These are phyloP conservation scores for Acestrorhynchus altus DNA, from an alignment of 2,797 vertebrate genomes.

Conservation along the genomic window DNA sequence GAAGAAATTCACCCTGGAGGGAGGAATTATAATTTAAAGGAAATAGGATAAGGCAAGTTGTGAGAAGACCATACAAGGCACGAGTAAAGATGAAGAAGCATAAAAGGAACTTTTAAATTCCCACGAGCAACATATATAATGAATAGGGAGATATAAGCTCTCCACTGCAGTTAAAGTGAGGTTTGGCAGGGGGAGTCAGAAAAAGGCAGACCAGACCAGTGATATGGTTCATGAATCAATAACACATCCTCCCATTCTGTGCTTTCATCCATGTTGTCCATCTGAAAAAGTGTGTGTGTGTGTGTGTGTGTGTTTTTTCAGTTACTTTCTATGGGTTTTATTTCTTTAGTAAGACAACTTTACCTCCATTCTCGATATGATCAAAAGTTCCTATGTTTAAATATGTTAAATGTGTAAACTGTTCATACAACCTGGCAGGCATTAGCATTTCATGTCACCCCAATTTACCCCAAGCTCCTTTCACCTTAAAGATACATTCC, in stretches of 20 bases:
- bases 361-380: no score
- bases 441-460: no score
- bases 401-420: no score
- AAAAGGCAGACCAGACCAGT: not conserved
- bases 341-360: no score
- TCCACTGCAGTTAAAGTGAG: not conserved
- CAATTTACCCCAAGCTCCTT: no score
- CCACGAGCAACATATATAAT: conserved; percentile 8
- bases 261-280: not conserved
- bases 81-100: not conserved
- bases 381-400: no score
- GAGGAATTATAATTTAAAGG: conserved; percentile 19
- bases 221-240: not conserved
- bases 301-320: no score
- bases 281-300: not conserved
- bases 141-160: not conserved
- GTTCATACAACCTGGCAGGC: no score
- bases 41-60: not conserved
- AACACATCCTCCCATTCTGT: not conserved
- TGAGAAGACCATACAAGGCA: not conserved
- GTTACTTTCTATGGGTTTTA: no score
- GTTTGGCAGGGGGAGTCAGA: not conserved
- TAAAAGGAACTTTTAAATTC: conserved; percentile 2
- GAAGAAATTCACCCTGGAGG: not conserved
- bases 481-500: no score